phyloP scores from a whole-genome alignment of 1,140 invertebrate species.

The Metaphire vulgaris region DNA sequence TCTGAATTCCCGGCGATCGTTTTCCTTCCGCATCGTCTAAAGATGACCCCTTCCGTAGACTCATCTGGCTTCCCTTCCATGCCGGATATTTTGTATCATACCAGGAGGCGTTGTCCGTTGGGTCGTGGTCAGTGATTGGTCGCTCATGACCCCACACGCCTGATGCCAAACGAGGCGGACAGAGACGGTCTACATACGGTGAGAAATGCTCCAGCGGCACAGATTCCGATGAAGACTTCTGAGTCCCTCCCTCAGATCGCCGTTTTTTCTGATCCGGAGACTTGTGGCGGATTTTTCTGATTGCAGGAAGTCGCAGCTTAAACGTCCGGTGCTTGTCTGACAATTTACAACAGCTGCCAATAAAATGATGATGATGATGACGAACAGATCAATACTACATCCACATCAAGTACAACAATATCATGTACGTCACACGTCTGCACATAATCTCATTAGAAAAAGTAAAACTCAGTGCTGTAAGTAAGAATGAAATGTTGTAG shows the following conservation, averaged over 20 bases:
- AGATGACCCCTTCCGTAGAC: slow-evolving; percentile 36
- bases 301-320: slow-evolving; percentile 46
- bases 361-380: too few species aligned
- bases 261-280: slow-evolving; percentile 20
- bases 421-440: background rate
- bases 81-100: slow-evolving; percentile 12
- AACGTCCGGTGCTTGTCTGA: slow-evolving; percentile 48
- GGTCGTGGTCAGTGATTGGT: slow-evolving; percentile 1
- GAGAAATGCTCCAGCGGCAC: slow-evolving; percentile 41
- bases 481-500: background rate
- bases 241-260: slow-evolving; percentile 41
- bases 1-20: background rate
- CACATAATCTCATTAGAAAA: background rate
- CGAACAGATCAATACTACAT: background rate
- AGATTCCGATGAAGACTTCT: slow-evolving; percentile 38
- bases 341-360: background rate
- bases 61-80: slow-evolving; percentile 14
- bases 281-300: slow-evolving; percentile 39
- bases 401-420: background rate
- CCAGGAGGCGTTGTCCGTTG: slow-evolving; percentile 2
- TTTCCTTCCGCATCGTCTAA: slow-evolving; percentile 33
- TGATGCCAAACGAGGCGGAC: slow-evolving; percentile 8
- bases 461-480: background rate
- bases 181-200: slow-evolving; percentile 14
- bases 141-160: background rate